Evolutionary conservation across 2,113 vertebrate genomes (phyloP).

Genomic region (Aspiorhynchus laticeps): DNA sequence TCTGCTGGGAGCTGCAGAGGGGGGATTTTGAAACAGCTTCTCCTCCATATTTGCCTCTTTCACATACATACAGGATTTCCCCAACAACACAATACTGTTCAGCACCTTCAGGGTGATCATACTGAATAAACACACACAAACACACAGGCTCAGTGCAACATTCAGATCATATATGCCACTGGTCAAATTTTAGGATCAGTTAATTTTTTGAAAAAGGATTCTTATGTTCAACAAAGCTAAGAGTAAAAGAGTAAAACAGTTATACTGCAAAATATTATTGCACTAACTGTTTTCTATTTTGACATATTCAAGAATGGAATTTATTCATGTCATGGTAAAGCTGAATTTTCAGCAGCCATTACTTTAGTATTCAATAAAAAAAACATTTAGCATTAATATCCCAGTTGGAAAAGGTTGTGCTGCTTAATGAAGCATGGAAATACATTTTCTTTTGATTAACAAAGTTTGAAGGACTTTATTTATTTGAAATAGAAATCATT

Average conservation of each 20-base stretch:
- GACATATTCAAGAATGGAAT: background rate
- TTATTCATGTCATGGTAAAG: background rate
- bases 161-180: background rate
- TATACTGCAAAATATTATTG: no score
- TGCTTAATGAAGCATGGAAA: background rate
- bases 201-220: background rate
- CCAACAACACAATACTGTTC: constrained; percentile 94
- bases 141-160: background rate
- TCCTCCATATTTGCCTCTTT: constrained; percentile 98
- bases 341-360: background rate
- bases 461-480: background rate
- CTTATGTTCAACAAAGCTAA: background rate
- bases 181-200: background rate
- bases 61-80: constrained; percentile 94
- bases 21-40: constrained; percentile 85
- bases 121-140: constrained; percentile 70
- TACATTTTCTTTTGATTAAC: no score
- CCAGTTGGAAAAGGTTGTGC: background rate
- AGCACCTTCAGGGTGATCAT: constrained; percentile 95
- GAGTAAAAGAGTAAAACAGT: background rate
- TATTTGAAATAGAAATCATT: background rate
- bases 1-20: constrained; percentile 78
- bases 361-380: no score
- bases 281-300: no score
- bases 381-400: no score